Evolutionary conservation across 1,140 invertebrate species (phyloP).

Genomic region (Epicauta chinensis): DNA sequence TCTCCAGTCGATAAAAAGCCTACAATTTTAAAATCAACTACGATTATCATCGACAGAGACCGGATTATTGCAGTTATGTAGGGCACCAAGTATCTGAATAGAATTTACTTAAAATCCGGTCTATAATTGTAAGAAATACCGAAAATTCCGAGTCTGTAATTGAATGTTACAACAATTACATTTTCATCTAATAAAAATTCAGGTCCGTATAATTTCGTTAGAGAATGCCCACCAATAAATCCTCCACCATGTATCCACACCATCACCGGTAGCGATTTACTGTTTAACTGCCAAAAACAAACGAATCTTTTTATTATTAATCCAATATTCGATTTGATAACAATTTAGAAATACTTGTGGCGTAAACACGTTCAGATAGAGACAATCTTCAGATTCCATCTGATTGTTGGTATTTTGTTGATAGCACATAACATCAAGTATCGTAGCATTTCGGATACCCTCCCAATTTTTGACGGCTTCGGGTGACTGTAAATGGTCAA

Average conservation of each 20-base stretch:
- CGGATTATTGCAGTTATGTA: too few relatives aligned
- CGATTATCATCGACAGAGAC: too few relatives aligned
- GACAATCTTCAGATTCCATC: background rate
- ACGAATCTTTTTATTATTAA: background rate
- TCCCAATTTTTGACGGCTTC: background rate
- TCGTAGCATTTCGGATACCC: conserved; percentile 2
- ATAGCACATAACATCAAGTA: background rate
- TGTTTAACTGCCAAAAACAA: background rate
- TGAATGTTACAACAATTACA: conserved; percentile 48
- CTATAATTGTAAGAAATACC: conserved; percentile 40
- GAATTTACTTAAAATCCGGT: too few relatives aligned
- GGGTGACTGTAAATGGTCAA: background rate
- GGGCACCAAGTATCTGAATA: too few relatives aligned
- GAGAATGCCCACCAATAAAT: background rate
- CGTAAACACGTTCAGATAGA: background rate
- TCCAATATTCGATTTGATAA: background rate
- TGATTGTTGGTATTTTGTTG: too few relatives aligned
- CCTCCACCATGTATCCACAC: conserved; percentile 9
- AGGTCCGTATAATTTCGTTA: conserved; percentile 33
- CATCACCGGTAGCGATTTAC: conserved; percentile 5
- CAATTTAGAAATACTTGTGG: conserved; percentile 2
- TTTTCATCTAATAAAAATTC: conserved; percentile 44
- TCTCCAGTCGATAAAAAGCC: conserved; percentile 56
- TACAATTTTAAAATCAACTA: too few relatives aligned
- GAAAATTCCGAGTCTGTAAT: conserved; percentile 48